These are phyloP conservation scores for Rachycentron canadum DNA, from an alignment of 2,797 vertebrate genomes.

Conservation along the genomic window DNA sequence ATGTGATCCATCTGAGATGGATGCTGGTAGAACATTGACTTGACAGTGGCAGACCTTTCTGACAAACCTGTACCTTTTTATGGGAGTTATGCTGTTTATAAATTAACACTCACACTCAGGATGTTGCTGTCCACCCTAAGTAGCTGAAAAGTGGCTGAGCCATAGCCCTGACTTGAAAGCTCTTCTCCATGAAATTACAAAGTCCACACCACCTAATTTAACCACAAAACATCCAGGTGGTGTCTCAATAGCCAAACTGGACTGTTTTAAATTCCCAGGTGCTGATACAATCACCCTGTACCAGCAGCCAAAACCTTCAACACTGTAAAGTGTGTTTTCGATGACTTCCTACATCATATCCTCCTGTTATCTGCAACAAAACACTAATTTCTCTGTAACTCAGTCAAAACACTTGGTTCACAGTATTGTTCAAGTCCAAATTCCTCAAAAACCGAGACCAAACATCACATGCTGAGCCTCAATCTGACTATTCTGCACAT, in stretches of 20 bases:
- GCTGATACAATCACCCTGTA: neutral
- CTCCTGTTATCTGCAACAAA: neutral
- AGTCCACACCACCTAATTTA: neutral
- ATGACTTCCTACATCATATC: neutral
- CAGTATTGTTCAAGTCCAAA: neutral
- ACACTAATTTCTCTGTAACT: conserved; percentile 4
- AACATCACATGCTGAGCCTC: neutral
- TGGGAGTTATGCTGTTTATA: conserved; percentile 32
- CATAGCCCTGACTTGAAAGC: neutral
- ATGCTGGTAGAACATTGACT: conserved; percentile 31
- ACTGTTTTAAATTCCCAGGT: neutral
- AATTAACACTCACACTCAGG: neutral
- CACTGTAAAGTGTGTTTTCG: neutral
- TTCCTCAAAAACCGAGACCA: conserved; percentile 2
- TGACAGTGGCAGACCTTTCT: neutral
- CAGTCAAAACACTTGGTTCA: conserved; percentile 7
- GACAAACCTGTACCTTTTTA: conserved; percentile 23
- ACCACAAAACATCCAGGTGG: neutral
- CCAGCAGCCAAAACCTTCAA: neutral
- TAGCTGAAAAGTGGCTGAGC: neutral
- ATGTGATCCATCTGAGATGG: neutral
- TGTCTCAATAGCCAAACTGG: neutral
- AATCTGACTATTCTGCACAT: neutral
- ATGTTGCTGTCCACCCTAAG: neutral
- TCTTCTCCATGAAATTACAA: neutral